A percentile compares a stretch with the other conserved stretches of the same genome.
These are phyloP conservation scores for Ceriagrion tenellum DNA, from an alignment of 2,888 invertebrate genomes.

Conservation along the genomic window DNA sequence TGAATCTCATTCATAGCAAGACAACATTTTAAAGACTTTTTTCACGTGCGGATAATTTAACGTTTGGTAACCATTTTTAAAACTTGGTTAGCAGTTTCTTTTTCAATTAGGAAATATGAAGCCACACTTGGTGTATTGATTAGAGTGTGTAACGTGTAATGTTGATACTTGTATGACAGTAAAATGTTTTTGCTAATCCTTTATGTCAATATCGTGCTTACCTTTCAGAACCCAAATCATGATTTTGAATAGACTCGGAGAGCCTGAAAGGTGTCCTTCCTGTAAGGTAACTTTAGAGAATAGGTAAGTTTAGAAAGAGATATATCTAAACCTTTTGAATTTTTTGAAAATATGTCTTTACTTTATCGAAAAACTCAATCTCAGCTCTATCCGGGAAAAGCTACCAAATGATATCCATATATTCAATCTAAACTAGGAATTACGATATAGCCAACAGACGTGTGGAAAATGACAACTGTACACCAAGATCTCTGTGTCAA, in stretches of 20 bases:
- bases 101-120: no score
- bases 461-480: not conserved
- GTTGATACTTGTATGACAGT: no score
- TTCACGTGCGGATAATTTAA: no score
- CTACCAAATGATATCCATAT: not conserved
- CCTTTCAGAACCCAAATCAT: not conserved
- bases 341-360: not conserved
- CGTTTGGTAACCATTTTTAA: not conserved
- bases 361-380: not conserved
- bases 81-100: no score
- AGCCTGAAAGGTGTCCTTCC: conserved; percentile 56
- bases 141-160: no score
- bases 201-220: not conserved
- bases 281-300: conserved; percentile 31
- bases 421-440: not conserved
- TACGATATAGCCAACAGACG: not conserved
- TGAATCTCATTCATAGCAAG: no score
- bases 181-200: no score
- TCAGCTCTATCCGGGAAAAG: not conserved
- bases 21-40: no score
- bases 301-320: not conserved
- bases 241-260: conserved; percentile 25
- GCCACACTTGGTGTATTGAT: no score
- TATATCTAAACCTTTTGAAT: no score
- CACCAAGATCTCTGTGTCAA: conserved; percentile 3